phyloP scores from a whole-genome alignment of 1,140 invertebrate species.

The Heliothis virescens region DNA sequence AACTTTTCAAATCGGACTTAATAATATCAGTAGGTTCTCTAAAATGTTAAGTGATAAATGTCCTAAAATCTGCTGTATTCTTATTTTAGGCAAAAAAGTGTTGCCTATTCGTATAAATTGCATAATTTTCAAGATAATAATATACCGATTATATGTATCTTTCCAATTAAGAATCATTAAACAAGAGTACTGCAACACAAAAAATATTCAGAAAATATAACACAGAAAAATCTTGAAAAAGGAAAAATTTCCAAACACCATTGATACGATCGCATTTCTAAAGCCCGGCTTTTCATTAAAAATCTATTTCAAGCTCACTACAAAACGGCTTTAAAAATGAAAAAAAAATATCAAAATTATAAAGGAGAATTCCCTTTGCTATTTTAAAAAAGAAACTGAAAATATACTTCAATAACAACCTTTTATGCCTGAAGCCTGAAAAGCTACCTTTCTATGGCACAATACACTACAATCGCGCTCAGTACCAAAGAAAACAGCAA shows the following conservation, averaged over 20 bases:
- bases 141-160: too few species aligned
- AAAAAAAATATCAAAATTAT: neutral
- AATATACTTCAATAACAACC: constrained; percentile 20
- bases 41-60: too few species aligned
- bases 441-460: constrained; percentile 9
- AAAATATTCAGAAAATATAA: too few species aligned
- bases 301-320: neutral
- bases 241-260: neutral
- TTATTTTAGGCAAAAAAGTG: too few species aligned
- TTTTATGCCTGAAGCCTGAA: constrained; percentile 21
- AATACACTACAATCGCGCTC: neutral
- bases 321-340: neutral
- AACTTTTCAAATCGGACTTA: too few species aligned
- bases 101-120: too few species aligned
- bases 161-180: too few species aligned
- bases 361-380: neutral
- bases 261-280: neutral
- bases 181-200: too few species aligned
- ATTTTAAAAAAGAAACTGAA: neutral
- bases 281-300: neutral
- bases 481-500: neutral
- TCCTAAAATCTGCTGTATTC: too few species aligned
- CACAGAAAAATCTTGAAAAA: too few species aligned
- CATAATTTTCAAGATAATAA: too few species aligned
- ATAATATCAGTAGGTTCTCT: too few species aligned